phyloP scores from a whole-genome alignment of 2,888 invertebrate genomes.

The Cheilosia grossa region DNA sequence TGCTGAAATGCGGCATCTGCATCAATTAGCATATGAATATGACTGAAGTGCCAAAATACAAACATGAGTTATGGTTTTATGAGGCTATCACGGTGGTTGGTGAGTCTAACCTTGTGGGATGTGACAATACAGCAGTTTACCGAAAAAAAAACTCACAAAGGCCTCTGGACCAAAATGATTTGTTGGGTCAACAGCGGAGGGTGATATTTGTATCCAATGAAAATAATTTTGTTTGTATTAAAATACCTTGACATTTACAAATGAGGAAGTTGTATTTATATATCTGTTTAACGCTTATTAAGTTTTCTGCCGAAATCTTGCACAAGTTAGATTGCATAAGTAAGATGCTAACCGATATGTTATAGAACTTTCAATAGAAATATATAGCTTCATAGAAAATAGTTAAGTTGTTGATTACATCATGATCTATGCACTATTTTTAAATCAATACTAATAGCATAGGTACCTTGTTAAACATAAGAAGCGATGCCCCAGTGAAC shows the following conservation, averaged over 20 bases:
- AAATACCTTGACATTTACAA: slow-evolving; percentile 32
- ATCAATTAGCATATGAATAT: slow-evolving; percentile 36
- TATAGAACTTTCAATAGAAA: not conserved
- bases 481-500: too few relatives aligned
- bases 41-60: slow-evolving; percentile 8
- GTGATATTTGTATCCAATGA: not conserved
- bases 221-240: not conserved
- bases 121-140: slow-evolving; percentile 1
- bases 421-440: not conserved
- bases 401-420: not conserved
- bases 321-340: not conserved
- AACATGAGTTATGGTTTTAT: slow-evolving; percentile 24
- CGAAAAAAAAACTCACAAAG: slow-evolving; percentile 2
- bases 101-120: slow-evolving; percentile 24
- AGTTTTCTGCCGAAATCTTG: not conserved
- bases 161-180: not conserved
- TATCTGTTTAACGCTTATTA: slow-evolving; percentile 35
- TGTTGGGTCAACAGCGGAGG: slow-evolving; percentile 4
- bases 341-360: not conserved
- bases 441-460: too few relatives aligned
- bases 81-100: slow-evolving; percentile 21
- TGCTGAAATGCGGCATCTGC: slow-evolving; percentile 24
- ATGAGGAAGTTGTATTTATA: not conserved
- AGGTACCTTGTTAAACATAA: too few relatives aligned
- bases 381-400: not conserved